These are phyloP conservation scores for Saimiri boliviensis DNA, from an alignment of 2,113 vertebrate species.

Conservation along the genomic window DNA sequence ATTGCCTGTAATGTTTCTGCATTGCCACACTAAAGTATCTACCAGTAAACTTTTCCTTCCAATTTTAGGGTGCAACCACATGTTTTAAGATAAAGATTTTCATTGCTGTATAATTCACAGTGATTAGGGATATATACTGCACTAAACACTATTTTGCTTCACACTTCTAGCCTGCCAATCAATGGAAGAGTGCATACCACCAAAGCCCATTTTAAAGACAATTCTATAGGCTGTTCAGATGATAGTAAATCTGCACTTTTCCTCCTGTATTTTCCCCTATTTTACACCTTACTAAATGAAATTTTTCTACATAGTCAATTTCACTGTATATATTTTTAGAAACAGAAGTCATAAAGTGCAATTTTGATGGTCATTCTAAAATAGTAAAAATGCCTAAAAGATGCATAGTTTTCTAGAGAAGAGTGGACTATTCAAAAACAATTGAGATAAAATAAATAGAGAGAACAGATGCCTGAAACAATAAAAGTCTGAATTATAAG, in stretches of 20 bases:
- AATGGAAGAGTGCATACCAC: not conserved
- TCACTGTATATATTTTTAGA: not conserved
- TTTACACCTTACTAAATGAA: not conserved
- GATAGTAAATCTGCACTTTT: not conserved
- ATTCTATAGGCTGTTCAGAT: not conserved
- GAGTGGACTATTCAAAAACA: not conserved
- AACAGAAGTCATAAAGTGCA: constrained; percentile 16
- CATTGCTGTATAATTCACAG: not conserved
- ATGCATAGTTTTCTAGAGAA: not conserved
- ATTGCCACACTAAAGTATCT: not conserved
- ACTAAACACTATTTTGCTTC: not conserved
- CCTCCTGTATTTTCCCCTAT: not conserved
- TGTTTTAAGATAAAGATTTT: not conserved
- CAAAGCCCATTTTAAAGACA: not conserved
- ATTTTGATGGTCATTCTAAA: not conserved
- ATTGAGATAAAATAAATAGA: constrained; percentile 29
- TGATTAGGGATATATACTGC: not conserved
- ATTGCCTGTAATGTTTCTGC: not conserved
- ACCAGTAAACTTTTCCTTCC: not conserved
- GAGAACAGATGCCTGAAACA: not conserved
- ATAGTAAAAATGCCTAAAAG: not conserved
- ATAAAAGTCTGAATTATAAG: constrained; percentile 11
- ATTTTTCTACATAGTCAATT: not conserved
- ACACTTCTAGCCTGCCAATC: not conserved
- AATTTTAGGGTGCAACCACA: not conserved